These are phyloP conservation scores for Lydus trimaculatus DNA, from an alignment of 2,888 invertebrate species.

Conservation along the genomic window DNA sequence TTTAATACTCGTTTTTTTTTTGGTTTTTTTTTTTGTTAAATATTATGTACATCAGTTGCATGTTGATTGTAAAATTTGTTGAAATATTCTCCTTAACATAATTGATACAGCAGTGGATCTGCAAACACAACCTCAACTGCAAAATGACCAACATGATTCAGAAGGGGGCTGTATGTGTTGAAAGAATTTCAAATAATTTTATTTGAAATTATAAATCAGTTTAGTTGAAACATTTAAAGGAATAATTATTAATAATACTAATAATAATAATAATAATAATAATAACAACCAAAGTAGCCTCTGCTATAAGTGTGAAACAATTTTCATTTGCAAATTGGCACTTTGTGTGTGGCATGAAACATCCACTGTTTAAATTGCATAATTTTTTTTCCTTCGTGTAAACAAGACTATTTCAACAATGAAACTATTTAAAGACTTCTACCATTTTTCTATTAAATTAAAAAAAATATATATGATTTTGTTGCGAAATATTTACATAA, in stretches of 20 bases:
- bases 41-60: conserved; percentile 14
- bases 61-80: conserved; percentile 11
- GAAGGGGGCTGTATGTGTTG: conserved; percentile 87
- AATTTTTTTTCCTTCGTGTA: conserved; percentile 22
- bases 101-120: conserved; percentile 77
- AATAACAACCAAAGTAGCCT: conserved; percentile 49
- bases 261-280: conserved; percentile 38
- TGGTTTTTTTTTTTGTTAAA: neutral
- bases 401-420: conserved; percentile 17
- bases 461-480: neutral
- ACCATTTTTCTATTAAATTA: neutral
- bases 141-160: conserved; percentile 79
- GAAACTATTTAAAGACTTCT: neutral
- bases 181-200: conserved; percentile 49
- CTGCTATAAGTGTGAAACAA: conserved; percentile 55
- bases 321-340: conserved; percentile 42
- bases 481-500: neutral
- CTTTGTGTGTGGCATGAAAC: conserved; percentile 34
- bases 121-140: conserved; percentile 81
- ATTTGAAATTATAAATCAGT: conserved; percentile 30
- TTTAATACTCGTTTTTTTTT: conserved; percentile 8
- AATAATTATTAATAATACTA: too few species aligned
- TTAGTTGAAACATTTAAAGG: conserved; percentile 33
- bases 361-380: conserved; percentile 33
- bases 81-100: conserved; percentile 28